These are phyloP conservation scores for Cynaeus angustus DNA, from an alignment of 2,888 invertebrate genomes.

Conservation along the genomic window DNA sequence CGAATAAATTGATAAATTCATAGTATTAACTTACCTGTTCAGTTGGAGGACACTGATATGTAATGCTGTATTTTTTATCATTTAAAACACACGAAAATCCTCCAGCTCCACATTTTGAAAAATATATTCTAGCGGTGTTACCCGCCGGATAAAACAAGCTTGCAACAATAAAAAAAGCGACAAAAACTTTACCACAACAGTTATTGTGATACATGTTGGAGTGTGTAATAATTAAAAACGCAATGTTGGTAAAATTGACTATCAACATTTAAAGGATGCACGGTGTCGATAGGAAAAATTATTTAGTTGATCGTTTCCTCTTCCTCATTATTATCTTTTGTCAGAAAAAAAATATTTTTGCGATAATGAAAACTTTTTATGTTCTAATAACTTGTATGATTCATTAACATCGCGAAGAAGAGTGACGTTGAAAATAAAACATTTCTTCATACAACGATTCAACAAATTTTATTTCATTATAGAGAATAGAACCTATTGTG, in stretches of 20 bases:
- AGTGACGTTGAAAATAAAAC: too few relatives aligned
- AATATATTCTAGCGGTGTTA: constrained; percentile 44
- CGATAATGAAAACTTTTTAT: too few relatives aligned
- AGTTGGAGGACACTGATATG: constrained; percentile 51
- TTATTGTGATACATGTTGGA: constrained; percentile 11
- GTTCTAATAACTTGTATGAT: too few relatives aligned
- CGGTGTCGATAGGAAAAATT: background rate
- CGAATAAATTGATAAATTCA: constrained; percentile 20
- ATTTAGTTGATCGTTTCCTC: background rate
- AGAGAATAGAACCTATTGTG: too few relatives aligned
- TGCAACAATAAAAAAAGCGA: background rate
- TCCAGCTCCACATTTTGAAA: constrained; percentile 51
- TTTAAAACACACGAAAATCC: constrained; percentile 55
- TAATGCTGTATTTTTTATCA: constrained; percentile 45
- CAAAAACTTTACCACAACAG: background rate
- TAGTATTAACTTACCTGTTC: constrained; percentile 47
- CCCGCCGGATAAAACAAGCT: background rate
- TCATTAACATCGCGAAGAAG: too few relatives aligned
- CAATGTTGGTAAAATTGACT: background rate
- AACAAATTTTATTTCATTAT: too few relatives aligned
- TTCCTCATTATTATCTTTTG: constrained; percentile 4
- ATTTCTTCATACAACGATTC: too few relatives aligned
- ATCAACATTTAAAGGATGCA: constrained; percentile 8
- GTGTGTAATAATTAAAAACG: background rate
- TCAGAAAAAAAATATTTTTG: background rate